Conservation (phyloP, 2,113 vertebrate species). For the Zosterops pallidus region DNA sequence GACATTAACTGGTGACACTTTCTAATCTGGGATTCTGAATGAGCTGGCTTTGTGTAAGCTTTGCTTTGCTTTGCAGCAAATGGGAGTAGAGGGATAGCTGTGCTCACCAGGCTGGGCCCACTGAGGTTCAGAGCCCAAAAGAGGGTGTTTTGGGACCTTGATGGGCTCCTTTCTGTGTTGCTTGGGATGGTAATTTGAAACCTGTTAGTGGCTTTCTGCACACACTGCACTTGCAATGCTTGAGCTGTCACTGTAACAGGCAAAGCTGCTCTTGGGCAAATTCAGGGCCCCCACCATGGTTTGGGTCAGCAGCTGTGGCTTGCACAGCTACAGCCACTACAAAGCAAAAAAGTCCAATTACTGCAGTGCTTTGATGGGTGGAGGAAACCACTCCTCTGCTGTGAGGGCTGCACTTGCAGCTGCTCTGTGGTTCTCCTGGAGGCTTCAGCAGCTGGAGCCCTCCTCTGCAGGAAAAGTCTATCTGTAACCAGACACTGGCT, state of each 20-base stretch:
- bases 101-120: rapidly evolving
- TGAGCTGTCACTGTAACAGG: neutral
- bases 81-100: neutral
- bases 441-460: neutral
- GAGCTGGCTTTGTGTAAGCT: neutral
- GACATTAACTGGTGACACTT: constrained; percentile 36
- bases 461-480: neutral
- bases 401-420: neutral
- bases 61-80: neutral
- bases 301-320: neutral
- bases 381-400: neutral
- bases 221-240: rapidly evolving
- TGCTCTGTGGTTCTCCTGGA: neutral
- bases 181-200: neutral
- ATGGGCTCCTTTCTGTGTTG: neutral
- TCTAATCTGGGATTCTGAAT: constrained; percentile 27
- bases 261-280: neutral
- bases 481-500: neutral
- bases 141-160: neutral
- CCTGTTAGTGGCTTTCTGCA: rapidly evolving
- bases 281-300: neutral
- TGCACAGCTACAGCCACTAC: neutral
- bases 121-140: rapidly evolving
- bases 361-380: neutral
- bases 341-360: neutral